phyloP scores from a whole-genome alignment of 2,113 vertebrate genomes.

The Dipodomys ordii region DNA sequence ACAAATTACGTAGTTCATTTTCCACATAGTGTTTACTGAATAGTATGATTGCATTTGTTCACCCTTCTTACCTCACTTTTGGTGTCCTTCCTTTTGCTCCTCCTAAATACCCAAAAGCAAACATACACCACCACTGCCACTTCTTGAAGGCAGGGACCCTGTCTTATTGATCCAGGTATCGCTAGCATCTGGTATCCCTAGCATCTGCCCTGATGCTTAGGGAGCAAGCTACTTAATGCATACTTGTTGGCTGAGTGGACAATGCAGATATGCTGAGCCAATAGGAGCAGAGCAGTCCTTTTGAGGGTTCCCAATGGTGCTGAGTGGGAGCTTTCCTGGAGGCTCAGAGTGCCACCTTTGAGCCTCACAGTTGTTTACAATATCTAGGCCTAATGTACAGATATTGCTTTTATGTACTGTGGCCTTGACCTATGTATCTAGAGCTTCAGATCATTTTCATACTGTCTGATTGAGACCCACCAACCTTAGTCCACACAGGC shows the following conservation, averaged over 20 bases:
- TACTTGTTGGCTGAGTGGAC: not conserved
- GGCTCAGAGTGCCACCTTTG: constrained; percentile 20
- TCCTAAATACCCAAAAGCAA: too few species aligned
- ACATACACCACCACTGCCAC: too few species aligned
- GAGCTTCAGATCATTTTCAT: constrained; percentile 18
- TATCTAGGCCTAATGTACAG: constrained; percentile 3
- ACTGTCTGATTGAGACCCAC: not conserved
- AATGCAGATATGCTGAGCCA: not conserved
- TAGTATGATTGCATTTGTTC: too few species aligned
- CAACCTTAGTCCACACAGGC: not conserved
- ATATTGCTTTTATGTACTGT: not conserved
- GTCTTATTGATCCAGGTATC: not conserved
- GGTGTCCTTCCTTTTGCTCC: too few species aligned
- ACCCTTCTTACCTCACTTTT: too few species aligned
- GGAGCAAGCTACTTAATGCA: not conserved
- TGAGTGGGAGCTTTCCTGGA: not conserved
- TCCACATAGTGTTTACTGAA: too few species aligned
- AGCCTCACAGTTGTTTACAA: constrained; percentile 4
- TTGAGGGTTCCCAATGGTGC: not conserved
- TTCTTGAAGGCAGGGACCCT: not conserved
- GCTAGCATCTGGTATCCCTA: not conserved
- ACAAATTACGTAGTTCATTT: too few species aligned
- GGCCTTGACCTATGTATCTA: constrained; percentile 47
- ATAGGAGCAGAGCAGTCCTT: not conserved
- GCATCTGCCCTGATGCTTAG: not conserved